Percentiles rank a stretch among this genome's conserved stretches.
These are phyloP conservation scores for Caprella mutica DNA, from an alignment of 2,888 invertebrate genomes.

Conservation along the genomic window DNA sequence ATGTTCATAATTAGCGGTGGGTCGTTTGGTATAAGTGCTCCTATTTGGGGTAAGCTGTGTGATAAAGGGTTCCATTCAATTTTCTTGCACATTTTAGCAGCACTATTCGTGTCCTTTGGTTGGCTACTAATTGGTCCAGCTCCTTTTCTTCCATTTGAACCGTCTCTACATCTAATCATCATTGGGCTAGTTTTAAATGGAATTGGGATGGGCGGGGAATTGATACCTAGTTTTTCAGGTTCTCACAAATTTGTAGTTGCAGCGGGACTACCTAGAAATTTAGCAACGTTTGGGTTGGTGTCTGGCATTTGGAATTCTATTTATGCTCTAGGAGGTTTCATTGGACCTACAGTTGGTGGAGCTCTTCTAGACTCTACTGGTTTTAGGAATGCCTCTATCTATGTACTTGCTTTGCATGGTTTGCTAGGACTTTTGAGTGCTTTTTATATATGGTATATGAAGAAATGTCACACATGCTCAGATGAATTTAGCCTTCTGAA, in stretches of 20 bases:
- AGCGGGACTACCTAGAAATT: conserved; percentile 64
- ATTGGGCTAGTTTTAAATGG: conserved; percentile 54
- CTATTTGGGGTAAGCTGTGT: conserved; percentile 67
- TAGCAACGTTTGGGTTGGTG: conserved; percentile 77
- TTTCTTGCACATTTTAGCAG: conserved; percentile 55
- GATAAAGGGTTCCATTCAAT: conserved; percentile 59
- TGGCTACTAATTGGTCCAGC: conserved; percentile 72
- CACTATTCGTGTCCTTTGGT: conserved; percentile 53
- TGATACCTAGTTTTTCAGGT: conserved; percentile 75
- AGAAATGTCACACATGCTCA: too few species aligned
- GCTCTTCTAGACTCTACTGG: conserved; percentile 60
- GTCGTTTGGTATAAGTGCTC: conserved; percentile 64
- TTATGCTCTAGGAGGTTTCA: conserved; percentile 75
- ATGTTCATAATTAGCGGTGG: conserved; percentile 78
- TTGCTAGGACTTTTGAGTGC: too few species aligned
- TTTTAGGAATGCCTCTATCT: conserved; percentile 52
- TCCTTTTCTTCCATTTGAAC: conserved; percentile 52
- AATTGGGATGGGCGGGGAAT: conserved; percentile 66
- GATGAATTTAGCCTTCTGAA: too few species aligned
- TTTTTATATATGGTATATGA: too few species aligned
- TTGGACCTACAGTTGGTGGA: conserved; percentile 65
- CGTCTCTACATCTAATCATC: conserved; percentile 19
- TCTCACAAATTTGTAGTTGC: conserved; percentile 66
- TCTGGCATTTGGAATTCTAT: conserved; percentile 84
- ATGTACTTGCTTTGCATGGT: background rate